A percentile compares a stretch with the other conserved stretches of the same genome.
These are phyloP conservation scores for Cynopterus sphinx DNA, from an alignment of 2,797 vertebrate species.

Conservation along the genomic window DNA sequence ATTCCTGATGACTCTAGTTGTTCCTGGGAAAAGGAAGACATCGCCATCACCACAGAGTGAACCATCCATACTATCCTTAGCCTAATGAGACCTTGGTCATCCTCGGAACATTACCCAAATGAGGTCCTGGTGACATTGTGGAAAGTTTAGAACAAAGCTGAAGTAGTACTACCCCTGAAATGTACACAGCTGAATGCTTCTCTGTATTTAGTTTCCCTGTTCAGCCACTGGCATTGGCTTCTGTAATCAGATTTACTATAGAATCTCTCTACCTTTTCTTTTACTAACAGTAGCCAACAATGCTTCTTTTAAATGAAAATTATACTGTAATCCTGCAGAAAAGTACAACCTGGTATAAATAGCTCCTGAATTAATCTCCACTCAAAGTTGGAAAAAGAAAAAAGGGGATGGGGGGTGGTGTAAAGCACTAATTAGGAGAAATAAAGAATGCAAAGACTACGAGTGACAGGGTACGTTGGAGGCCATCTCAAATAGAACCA, in stretches of 20 bases:
- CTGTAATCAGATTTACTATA: neutral
- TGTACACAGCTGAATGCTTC: neutral
- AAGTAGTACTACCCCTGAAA: neutral
- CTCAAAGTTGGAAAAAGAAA: neutral
- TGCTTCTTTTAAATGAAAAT: slow-evolving; percentile 49
- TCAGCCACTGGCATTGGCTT: neutral
- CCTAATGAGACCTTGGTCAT: neutral
- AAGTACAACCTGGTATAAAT: neutral
- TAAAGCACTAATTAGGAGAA: neutral
- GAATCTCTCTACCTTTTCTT: neutral
- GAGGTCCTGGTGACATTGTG: neutral
- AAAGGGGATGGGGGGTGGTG: neutral
- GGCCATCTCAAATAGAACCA: neutral
- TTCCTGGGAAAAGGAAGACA: neutral
- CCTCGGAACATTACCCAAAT: neutral
- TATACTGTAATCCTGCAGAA: neutral
- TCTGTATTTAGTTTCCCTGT: neutral
- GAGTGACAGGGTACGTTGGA: too few species aligned
- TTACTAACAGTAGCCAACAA: slow-evolving; percentile 33
- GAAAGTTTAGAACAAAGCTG: neutral
- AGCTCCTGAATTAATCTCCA: neutral
- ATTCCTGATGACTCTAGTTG: neutral
- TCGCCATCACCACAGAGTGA: neutral
- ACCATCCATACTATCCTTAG: neutral
- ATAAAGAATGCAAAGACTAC: neutral